Evolutionary conservation across 2,113 vertebrate species (phyloP).

Genomic region (Tichodroma muraria): DNA sequence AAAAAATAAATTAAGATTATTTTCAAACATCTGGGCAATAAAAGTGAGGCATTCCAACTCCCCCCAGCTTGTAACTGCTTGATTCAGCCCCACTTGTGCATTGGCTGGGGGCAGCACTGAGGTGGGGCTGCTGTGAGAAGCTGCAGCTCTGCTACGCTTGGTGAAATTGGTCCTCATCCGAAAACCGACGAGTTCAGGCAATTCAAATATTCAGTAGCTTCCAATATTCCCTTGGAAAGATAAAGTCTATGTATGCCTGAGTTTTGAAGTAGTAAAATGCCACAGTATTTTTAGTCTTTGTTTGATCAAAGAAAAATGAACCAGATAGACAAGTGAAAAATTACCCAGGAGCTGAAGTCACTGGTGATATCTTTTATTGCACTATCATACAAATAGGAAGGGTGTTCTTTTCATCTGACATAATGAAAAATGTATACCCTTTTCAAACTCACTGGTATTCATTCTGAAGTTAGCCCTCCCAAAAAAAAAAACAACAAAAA

Average conservation of each 20-base stretch:
- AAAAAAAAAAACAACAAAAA: not conserved
- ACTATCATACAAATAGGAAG: conserved; percentile 45
- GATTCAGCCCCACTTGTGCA: rapidly evolving
- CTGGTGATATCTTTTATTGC: conserved; percentile 50
- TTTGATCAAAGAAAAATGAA: conserved; percentile 62
- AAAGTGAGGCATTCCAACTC: not conserved
- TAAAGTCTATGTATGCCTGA: not conserved
- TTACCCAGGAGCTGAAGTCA: conserved; percentile 56
- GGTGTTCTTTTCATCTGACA: conserved; percentile 65
- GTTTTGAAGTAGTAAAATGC: conserved; percentile 50
- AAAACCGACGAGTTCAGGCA: not conserved
- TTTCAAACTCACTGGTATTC: conserved; percentile 39
- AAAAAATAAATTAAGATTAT: not conserved
- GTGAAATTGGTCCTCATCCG: not conserved
- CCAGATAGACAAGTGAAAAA: conserved; percentile 56
- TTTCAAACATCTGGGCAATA: not conserved
- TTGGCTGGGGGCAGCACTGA: not conserved
- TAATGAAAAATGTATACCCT: conserved; percentile 63
- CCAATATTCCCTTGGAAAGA: conserved; percentile 1
- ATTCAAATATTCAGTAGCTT: not conserved
- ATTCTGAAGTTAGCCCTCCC: conserved; percentile 25
- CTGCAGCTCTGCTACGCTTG: not conserved
- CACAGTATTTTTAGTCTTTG: conserved; percentile 55
- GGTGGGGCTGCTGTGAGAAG: not conserved
- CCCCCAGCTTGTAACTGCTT: too few relatives aligned